phyloP scores from a whole-genome alignment of 2,113 vertebrate species.

The Colaptes auratus region DNA sequence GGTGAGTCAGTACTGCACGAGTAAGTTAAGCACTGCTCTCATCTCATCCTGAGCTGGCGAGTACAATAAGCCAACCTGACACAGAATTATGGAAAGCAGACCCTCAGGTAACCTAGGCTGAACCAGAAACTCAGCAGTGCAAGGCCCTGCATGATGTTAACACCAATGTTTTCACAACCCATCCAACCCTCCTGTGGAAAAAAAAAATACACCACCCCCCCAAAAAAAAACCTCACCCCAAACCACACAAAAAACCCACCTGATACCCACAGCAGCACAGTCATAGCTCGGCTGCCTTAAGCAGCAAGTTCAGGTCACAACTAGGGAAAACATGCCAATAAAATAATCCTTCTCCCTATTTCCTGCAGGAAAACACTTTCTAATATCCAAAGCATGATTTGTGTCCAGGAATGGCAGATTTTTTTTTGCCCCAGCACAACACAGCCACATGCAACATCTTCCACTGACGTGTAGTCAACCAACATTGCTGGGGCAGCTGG shows the following conservation, averaged over 20 bases:
- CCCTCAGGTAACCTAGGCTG: not conserved
- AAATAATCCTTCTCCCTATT: not conserved
- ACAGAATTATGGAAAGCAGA: not conserved
- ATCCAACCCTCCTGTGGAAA: accelerated
- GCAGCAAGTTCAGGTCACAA: not conserved
- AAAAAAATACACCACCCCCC: accelerated
- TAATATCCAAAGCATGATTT: not conserved
- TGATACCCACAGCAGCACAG: not conserved
- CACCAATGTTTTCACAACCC: not conserved
- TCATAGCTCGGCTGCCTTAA: not conserved
- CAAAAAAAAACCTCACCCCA: no score
- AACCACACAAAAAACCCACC: not conserved
- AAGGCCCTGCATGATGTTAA: accelerated
- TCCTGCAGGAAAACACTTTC: not conserved
- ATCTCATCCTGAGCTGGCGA: not conserved
- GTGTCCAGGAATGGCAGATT: not conserved
- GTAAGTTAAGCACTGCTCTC: not conserved
- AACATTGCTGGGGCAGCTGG: not conserved
- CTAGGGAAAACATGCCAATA: not conserved
- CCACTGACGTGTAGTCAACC: accelerated
- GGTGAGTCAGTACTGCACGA: not conserved
- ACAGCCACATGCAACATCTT: not conserved
- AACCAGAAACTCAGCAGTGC: not conserved
- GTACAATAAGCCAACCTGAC: not conserved
- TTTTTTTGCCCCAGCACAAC: not conserved